Percentiles rank a stretch among this genome's conserved stretches.
phyloP scores from a whole-genome alignment of 2,888 invertebrate species.

The Spilosoma lubricipeda region DNA sequence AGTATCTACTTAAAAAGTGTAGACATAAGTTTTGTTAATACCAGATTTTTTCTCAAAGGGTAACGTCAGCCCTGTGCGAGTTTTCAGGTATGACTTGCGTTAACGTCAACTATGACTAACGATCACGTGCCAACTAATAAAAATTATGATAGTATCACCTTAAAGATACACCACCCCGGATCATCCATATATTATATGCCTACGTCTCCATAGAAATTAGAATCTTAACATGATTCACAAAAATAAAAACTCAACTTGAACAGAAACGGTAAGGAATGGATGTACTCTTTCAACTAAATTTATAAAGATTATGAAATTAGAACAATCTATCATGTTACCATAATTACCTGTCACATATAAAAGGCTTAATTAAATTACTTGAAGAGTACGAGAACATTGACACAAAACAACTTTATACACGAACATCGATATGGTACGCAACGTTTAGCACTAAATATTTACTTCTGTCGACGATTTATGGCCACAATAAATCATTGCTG shows the following conservation, averaged over 20 bases:
- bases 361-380: slow-evolving; percentile 27
- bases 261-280: not conserved
- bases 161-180: not conserved
- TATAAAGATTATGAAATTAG: not conserved
- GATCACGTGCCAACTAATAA: not conserved
- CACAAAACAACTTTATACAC: slow-evolving; percentile 26
- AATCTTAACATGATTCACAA: not conserved
- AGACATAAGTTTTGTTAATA: not conserved
- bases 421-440: slow-evolving; percentile 33
- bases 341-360: slow-evolving; percentile 16
- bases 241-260: not conserved
- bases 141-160: not conserved
- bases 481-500: slow-evolving; percentile 41
- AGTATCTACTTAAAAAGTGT: not conserved
- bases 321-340: not conserved
- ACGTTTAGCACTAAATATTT: slow-evolving; percentile 45
- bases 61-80: not conserved
- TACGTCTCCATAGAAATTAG: not conserved
- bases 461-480: slow-evolving; percentile 36
- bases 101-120: not conserved
- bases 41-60: not conserved
- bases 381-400: slow-evolving; percentile 30
- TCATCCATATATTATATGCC: not conserved
- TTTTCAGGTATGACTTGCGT: not conserved
- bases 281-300: not conserved